phyloP scores from a whole-genome alignment of 1,140 invertebrate genomes.

The Stegodyphus mimosarum region DNA sequence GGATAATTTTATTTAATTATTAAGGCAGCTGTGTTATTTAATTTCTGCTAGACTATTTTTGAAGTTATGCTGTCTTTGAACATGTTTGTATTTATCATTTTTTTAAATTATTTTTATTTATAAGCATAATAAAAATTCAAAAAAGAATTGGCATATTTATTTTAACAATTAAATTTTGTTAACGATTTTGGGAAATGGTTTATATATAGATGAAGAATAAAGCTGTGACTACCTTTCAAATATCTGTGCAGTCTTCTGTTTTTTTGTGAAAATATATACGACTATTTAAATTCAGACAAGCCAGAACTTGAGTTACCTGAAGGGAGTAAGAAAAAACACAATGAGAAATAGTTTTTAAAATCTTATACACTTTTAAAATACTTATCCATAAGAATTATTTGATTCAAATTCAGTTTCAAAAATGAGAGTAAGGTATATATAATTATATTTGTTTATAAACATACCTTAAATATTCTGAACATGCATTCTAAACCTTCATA shows the following conservation, averaged over 20 bases:
- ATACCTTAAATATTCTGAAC: constrained; percentile 47
- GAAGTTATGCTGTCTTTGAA: background rate
- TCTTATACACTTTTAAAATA: too few relatives aligned
- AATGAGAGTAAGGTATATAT: too few relatives aligned
- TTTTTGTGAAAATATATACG: constrained; percentile 28
- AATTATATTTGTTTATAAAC: too few relatives aligned
- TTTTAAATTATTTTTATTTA: background rate
- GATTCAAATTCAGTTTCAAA: background rate
- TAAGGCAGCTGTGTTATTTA: constrained; percentile 29
- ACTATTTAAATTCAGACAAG: constrained; percentile 42
- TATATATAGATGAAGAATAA: too few relatives aligned
- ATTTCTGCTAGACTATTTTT: background rate
- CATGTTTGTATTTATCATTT: background rate
- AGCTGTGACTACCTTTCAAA: too few relatives aligned
- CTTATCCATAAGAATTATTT: too few relatives aligned
- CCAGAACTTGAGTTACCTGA: constrained; percentile 33
- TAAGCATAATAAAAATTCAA: too few relatives aligned
- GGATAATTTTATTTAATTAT: background rate
- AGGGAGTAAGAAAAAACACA: background rate
- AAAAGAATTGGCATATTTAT: background rate
- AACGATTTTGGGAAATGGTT: too few relatives aligned
- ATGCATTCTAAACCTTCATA: constrained; percentile 39
- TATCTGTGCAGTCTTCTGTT: constrained; percentile 9
- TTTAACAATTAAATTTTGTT: too few relatives aligned
- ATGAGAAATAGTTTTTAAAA: background rate